A percentile compares a stretch with the other conserved stretches of the same genome.
Conservation (phyloP, 2,888 invertebrate genomes). For the Therioaphis trifolii region DNA sequence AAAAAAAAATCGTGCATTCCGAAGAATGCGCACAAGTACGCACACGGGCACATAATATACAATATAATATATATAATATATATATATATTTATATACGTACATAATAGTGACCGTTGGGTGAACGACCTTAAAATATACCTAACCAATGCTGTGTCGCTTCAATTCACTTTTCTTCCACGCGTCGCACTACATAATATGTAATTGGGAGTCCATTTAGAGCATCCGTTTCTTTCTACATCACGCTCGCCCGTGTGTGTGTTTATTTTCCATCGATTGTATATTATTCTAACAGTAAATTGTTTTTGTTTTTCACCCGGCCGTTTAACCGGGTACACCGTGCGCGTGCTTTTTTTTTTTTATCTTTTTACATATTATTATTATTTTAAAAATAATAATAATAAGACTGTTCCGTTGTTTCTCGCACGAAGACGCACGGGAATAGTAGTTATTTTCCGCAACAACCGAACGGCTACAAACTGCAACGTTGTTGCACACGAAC, state of each 20-base stretch:
- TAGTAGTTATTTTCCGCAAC: background rate
- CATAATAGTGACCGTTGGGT: constrained; percentile 42
- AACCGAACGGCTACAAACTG: background rate
- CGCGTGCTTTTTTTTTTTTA: background rate
- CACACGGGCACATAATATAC: background rate
- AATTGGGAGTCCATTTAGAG: constrained; percentile 46
- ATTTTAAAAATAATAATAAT: background rate
- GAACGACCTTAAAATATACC: constrained; percentile 57
- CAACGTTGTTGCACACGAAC: background rate
- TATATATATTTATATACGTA: too few species aligned
- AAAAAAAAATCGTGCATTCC: constrained; percentile 37
- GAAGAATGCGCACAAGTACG: constrained; percentile 15
- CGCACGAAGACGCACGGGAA: constrained; percentile 21
- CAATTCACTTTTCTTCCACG: constrained; percentile 51
- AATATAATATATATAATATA: constrained; percentile 12
- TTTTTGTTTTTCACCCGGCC: background rate
- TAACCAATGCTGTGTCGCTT: constrained; percentile 16
- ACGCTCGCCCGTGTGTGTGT: background rate
- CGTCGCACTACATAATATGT: constrained; percentile 12
- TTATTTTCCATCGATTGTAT: background rate
- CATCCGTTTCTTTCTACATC: constrained; percentile 36
- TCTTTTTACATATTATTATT: constrained; percentile 13
- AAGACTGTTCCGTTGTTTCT: constrained; percentile 29
- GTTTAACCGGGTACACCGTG: background rate
- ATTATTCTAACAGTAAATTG: constrained; percentile 3